Evolutionary conservation across 2,888 invertebrate species (phyloP), one percentile per base, ranked within the genome.

Genomic region (Acanthococcus lagerstroemiae): DNA sequence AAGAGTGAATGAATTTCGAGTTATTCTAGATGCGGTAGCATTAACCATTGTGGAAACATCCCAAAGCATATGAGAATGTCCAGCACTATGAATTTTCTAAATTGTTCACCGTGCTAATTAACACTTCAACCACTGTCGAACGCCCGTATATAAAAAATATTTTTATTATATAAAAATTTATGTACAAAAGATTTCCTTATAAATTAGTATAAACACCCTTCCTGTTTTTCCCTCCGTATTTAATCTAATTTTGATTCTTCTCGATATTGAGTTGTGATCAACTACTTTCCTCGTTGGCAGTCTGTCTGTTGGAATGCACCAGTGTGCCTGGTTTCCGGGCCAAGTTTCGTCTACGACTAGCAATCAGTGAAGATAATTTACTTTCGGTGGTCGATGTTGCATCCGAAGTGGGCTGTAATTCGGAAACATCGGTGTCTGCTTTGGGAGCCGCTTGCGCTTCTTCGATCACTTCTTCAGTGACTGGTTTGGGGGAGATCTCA

Each of bases 321-420:
- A 57, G 46, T 4, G 56, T 57, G 22, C 56, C 66, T 21, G 57
- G 66, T 57, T 30, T 66, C 15, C 66, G 66, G 5, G 48, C 2
- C 25, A 66, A 24, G 37, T 57, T 66, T 22, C 56, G 25, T 56
- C 68, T 60, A 37, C 69, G 58, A 58, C 69, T 67, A 44, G 63
- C 61, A 21, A 69, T 61, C n/a, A 68, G 37, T 5, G 68, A 67
- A 7, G 67, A 67, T 17, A 69, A 52, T 65, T 55, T 67, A 55
- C 48, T 66, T 46, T 68, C 68, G 26, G 69, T 69, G 7, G 69
- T 67, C 6, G 65, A 52, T 6, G 67, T 48, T 4, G 48, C 50
- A 44, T 66, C 66, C 7, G 46, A 1, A 1, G 50, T 19, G 12
- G 56, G 26, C n/a, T 44, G 45, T 15, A 12, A n/a, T 30, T 56